These are phyloP conservation scores for Timema podura DNA, from an alignment of 2,888 invertebrate genomes.

Conservation along the genomic window DNA sequence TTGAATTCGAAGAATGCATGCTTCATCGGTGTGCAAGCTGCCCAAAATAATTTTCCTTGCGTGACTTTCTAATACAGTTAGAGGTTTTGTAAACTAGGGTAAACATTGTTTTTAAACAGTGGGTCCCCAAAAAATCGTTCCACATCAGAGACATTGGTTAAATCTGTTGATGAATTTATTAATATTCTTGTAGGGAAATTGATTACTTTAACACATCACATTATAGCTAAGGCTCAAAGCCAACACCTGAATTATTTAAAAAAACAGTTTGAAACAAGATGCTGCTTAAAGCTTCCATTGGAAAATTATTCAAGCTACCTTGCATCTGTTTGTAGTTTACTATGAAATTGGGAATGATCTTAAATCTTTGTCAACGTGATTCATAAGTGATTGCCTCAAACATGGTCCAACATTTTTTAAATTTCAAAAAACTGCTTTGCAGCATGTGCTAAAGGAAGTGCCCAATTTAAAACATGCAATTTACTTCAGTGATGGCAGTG, in stretches of 20 bases:
- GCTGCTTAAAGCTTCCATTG: no score
- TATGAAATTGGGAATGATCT: background rate
- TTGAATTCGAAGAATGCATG: constrained; percentile 8
- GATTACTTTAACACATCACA: background rate
- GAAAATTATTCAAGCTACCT: constrained; percentile 18
- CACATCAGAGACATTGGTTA: background rate
- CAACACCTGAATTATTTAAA: no score
- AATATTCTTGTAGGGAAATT: background rate
- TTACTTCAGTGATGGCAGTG: constrained; percentile 13
- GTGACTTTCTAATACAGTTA: constrained; percentile 6
- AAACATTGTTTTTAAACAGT: background rate
- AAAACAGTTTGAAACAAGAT: no score
- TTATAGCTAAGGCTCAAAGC: background rate
- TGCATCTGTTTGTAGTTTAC: constrained; percentile 19
- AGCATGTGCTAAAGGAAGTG: background rate
- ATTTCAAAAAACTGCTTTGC: constrained; percentile 1
- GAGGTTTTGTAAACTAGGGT: background rate
- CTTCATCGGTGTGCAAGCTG: background rate
- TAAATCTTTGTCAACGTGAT: constrained; percentile 5
- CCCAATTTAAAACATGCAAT: constrained; percentile 1
- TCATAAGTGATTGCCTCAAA: constrained; percentile 5
- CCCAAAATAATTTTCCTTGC: background rate
- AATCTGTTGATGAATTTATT: constrained; percentile 1
- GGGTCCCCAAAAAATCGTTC: background rate
- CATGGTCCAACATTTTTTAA: constrained; percentile 5